Evolutionary conservation across 1,140 invertebrate genomes (phyloP), one percentile per base, ranked within the genome.

Genomic region (Triops longicaudatus): DNA sequence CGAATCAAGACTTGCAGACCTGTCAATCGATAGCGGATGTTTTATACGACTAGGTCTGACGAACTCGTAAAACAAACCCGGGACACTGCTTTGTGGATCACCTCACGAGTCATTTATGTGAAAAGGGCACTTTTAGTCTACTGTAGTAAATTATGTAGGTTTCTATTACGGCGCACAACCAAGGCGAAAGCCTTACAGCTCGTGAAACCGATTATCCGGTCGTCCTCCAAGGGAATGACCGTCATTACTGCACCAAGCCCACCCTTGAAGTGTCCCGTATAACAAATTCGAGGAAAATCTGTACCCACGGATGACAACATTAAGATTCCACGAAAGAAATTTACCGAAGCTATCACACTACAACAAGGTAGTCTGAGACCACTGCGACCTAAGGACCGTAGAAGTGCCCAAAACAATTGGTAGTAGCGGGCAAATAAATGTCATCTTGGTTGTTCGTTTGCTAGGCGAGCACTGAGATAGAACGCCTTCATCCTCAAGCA

Each of bases 1-100:
- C 14, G 17, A 17, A n/a, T n/a, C 14, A 63, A 63, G 50, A 63
- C 43, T 63, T 63, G 50, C 22, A 63, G 50, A 63, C 50, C 50
- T 63, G 50, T 63, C 50, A 63, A 63, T 63, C 50, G 50, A 63
- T 63, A 63, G 22, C 10, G 50, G 50, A 63, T 14, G 50, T 63
- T 63, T 17, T 22, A 63, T 37, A 22, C 50, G 50, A 63, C 22
- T 63, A 14, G 50, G 50, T 22, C 10, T 22, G 1, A 63, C 22
- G 14, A 22, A 22, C 50, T 63, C n/a, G n/a, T 63, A 63, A 63
- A 63, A 63, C 50, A 22, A 63, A 63, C 22, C 50, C 50, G 1
- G 50, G 10, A 17, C 31, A 37, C 31, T 37, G 31, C 31, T 37
- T 2, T 37, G 31, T 37, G 7, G 31, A 2, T 37, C 31, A 37